Evolutionary conservation across 2,888 invertebrate genomes (phyloP).

Genomic region (Apamea crenata): DNA sequence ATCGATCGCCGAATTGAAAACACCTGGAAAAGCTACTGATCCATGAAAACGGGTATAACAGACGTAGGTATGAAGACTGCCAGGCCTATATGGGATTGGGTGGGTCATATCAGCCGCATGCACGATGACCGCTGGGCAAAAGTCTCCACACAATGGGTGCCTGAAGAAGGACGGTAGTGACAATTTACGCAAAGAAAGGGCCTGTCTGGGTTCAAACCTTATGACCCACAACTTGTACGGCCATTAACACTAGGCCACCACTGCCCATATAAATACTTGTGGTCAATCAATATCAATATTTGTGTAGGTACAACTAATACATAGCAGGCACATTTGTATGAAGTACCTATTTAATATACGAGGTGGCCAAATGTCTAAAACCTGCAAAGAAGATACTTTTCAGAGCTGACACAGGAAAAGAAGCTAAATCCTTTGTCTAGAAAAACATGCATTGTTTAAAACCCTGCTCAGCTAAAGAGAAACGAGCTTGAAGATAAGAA

Average conservation of each 20-base stretch:
- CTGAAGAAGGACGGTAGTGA: too few species aligned
- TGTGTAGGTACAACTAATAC: too few species aligned
- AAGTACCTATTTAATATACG: not conserved
- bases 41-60: not conserved
- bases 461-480: not conserved
- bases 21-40: not conserved
- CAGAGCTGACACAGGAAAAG: not conserved
- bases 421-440: not conserved
- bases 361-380: not conserved
- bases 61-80: not conserved
- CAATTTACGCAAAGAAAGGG: too few species aligned
- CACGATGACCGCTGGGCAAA: not conserved
- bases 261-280: too few species aligned
- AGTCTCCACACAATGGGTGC: too few species aligned
- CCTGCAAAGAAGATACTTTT: not conserved
- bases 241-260: too few species aligned
- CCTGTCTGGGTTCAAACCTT: too few species aligned
- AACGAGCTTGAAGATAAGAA: conserved; percentile 26
- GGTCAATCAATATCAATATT: too few species aligned
- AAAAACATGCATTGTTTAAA: not conserved
- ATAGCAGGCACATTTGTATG: not conserved
- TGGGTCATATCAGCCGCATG: not conserved
- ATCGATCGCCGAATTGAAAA: not conserved
- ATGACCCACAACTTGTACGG: too few species aligned
- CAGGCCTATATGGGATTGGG: not conserved